Base-by-base conservation (phyloP, 2,113 vertebrate genomes). In the Protomyctophum bolini region DNA sequence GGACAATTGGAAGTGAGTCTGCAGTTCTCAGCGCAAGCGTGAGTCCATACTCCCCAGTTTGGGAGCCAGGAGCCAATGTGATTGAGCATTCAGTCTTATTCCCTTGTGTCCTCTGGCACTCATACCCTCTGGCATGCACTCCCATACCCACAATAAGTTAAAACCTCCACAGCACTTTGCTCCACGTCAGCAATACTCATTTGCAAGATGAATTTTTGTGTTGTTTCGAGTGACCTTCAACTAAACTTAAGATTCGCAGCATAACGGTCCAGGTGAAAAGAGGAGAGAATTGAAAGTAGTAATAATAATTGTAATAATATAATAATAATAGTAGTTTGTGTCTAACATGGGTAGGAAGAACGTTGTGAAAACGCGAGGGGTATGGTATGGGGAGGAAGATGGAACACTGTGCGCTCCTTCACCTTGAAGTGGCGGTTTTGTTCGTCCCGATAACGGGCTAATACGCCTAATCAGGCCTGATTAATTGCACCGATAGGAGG, bases 401-500 rank as follows among this genome's bases (percentile, higher is more conserved):
- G 66, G 79, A 76, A 58, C 58, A 29, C 58, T 45, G 21, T 7
- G 70, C 69, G 45, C 72, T 76, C 60, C 55, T 66, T 88, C 81
- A 87, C 87, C 84, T 87, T 87, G 80, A 85, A 79, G 75, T 76
- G 58, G 66, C 71, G 75, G 75, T 1, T 21, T 41, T 41, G 59
- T 71, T 82, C 66, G 69, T 77, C 77, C 84, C 87, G 85, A 84
- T 81, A 80, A 83, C 81, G 69, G 68, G 64, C 82, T 83, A 86
- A 87, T 82, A 87, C 77, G 72, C 76, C 73, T 87, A 81, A 90
- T 88, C 85, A 87, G 64, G 71, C 15, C 77, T 87, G 87, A 90
- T 90, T 85, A 88, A 90, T 90, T 90, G 83, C 75, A 80, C 71
- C 6, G 82, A 90, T 88, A 88, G 77, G 73, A 62, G 10, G 63